These are phyloP conservation scores for Gymnoscopelus microlampas DNA, from an alignment of 2,797 vertebrate genomes.

Conservation along the genomic window DNA sequence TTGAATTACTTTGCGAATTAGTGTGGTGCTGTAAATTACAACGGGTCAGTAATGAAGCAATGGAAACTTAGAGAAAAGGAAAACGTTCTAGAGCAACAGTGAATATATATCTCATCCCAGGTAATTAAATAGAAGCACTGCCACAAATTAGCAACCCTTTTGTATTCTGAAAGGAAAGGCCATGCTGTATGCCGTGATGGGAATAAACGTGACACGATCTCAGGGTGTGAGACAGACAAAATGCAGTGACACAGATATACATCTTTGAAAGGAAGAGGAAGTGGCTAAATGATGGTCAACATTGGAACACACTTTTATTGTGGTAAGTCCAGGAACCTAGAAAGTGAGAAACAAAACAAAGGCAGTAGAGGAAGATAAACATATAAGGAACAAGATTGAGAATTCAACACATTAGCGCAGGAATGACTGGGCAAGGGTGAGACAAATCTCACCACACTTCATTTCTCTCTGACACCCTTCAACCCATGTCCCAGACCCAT, in stretches of 20 bases:
- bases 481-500: constrained; percentile 64
- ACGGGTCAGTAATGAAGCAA: constrained; percentile 63
- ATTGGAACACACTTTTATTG: constrained; percentile 47
- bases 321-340: constrained; percentile 15
- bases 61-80: constrained; percentile 52
- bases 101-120: constrained; percentile 48
- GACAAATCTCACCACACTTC: constrained; percentile 56
- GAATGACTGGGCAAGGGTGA: constrained; percentile 27
- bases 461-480: constrained; percentile 63
- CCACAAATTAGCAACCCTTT: constrained; percentile 61
- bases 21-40: constrained; percentile 74
- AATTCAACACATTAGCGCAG: background rate
- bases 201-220: constrained; percentile 50
- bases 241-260: constrained; percentile 13
- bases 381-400: constrained; percentile 33
- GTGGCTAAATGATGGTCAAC: constrained; percentile 48
- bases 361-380: constrained; percentile 19
- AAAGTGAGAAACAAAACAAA: constrained; percentile 30
- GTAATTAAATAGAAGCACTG: constrained; percentile 68
- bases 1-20: constrained; percentile 78
- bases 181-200: constrained; percentile 45
- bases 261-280: constrained; percentile 18
- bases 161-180: constrained; percentile 49
- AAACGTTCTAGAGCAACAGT: constrained; percentile 45
- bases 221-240: constrained; percentile 27